These are phyloP conservation scores for Otus scops DNA, from an alignment of 2,797 vertebrate genomes.

Conservation along the genomic window DNA sequence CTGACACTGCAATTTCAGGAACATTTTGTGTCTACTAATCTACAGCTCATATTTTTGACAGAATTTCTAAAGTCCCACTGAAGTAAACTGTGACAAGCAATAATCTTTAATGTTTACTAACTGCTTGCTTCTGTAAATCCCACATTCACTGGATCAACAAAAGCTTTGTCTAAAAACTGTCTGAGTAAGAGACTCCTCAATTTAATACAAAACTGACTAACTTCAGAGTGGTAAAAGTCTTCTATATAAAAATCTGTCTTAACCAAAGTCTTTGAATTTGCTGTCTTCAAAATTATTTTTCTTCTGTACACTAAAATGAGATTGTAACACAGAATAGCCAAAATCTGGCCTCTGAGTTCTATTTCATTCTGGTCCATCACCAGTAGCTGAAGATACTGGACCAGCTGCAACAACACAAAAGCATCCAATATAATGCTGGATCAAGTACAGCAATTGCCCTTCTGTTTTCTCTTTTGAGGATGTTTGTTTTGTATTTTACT, in stretches of 20 bases:
- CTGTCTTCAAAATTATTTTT: neutral
- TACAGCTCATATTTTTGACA: neutral
- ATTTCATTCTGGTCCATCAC: neutral
- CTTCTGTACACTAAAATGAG: neutral
- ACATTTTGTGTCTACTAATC: neutral
- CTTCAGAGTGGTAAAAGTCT: neutral
- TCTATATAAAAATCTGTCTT: neutral
- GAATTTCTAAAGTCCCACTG: neutral
- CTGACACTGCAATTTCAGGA: neutral
- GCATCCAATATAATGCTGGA: neutral
- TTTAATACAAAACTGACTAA: neutral
- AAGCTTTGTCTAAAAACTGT: neutral
- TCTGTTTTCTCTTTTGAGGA: slow-evolving; percentile 38
- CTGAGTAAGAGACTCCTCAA: neutral
- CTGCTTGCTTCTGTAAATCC: neutral
- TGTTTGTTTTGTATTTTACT: slow-evolving; percentile 36
- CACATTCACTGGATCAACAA: neutral
- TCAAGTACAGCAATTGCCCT: neutral
- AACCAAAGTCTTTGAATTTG: neutral
- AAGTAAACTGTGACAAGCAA: neutral
- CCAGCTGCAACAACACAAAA: slow-evolving; percentile 50
- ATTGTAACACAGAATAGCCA: neutral
- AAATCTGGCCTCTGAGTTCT: neutral
- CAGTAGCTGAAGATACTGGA: neutral
- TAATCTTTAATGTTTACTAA: neutral